Base-by-base conservation (phyloP, 2,113 vertebrate species). In the Eira barbara region DNA sequence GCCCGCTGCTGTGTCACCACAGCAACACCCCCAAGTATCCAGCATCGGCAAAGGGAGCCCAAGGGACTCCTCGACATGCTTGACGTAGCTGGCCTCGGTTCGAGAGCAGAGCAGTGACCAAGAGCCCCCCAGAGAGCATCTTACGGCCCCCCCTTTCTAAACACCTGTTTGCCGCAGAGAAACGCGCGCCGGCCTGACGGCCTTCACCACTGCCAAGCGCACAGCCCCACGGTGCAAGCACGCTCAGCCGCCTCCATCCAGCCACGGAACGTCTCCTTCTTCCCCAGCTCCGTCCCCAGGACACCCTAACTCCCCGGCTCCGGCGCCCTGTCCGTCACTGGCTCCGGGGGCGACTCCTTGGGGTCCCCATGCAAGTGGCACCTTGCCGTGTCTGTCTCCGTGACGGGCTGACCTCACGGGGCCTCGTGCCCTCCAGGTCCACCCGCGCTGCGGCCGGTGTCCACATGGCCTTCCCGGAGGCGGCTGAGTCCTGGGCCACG, bases 361-460 rank as follows among this genome's bases (percentile, higher is more conserved):
- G 25, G 55, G 29, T 27, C 55, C 39, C 29, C 20, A 0, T 18
- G 29, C 1, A 1, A 25, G 29, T 18, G 55, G 27, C 15, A 42
- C 23, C 23, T 36, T 42, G 14, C 25, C 9, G 2, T 10, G 74
- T 47, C 42, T 61, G 87, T 78, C 87, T 34, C 20, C 6, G 1
- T 12, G 55, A 47, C 8, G 15, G 71, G 71, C 31, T 47, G 23
- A 47, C 6, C 34, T 76, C 57, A 39, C n/a, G 12, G 18, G 29
- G 49, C n/a, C 29, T 27, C 18, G n/a, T 8, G 47, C 12, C 25
- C n/a, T 20, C 65, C 18, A 7, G 65, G 34, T 13, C 15, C 15
- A 2, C 17, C 23, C 23, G 0, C 2, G 47, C 1, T 1, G 23
- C 0, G 17, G 65, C 65, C 7, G 8, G 52, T 6, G 0, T 18